Base-by-base conservation (phyloP, 2,113 vertebrate species). In the Meles meles region DNA sequence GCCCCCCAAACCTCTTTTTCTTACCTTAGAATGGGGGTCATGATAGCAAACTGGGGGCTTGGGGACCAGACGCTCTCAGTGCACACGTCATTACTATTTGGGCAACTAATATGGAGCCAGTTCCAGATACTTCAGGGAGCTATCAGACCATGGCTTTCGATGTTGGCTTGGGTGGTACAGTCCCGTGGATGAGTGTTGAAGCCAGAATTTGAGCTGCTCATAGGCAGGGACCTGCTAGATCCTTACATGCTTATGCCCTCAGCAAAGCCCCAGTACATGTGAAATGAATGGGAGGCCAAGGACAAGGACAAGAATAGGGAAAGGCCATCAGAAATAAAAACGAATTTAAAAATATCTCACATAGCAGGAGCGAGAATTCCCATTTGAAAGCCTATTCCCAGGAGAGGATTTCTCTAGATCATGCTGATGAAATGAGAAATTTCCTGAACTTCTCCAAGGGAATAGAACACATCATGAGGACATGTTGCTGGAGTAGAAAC, bases 31-130 rank as follows among this genome's bases (percentile, higher is more conserved):
- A 55, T 15, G 4, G 23, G 13, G 11, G 79, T 12, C 49, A 52
- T 25, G 13, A 29, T 7, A 27, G 29, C 13, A 23, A 13, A 18
- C 0, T 23, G 79, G 83, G 44, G 77, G 20, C 49, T 21, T 86
- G 71, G 90, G 31, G 63, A 44, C 6, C 1, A 7, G 84, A 63
- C 3, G 12, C 23, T 31, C 21, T 55, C 81, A 42, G 31, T 12
- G 11, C 20, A 14, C 7, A 5, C 7, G 14, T 18, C 13, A 17
- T 21, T 1, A 6, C 17, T 34, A 14, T 0, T 0, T 3, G 67
- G 47, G 31, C 55, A 4, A 14, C 47, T 49, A 27, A 44, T 5
- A 57, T 18, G 2, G 23, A 55, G 10, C 42, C 34, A 49, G n/a
- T 29, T 49, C 31, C 42, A 1, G n/a, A 42, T 3, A 72, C 1